Percentiles rank a stretch among this genome's conserved stretches.
Conservation (phyloP, 2,113 vertebrate species). For the Mastomys natalensis region DNA sequence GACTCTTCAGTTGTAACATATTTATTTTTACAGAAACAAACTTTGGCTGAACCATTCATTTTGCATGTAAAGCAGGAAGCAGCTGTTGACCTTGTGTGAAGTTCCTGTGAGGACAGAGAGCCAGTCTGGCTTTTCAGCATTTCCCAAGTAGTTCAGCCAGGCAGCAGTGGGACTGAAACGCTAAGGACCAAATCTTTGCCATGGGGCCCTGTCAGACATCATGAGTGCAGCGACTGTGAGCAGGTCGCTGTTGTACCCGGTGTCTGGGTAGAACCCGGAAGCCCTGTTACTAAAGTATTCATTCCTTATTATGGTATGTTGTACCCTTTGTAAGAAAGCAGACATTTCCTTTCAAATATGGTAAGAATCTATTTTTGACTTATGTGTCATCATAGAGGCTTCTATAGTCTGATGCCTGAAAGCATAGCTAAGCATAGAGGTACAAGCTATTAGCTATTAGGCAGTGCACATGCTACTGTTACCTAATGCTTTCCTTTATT, state of each 20-base stretch:
- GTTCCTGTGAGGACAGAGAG: slow-evolving; percentile 67
- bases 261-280: background rate
- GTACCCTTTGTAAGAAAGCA: background rate
- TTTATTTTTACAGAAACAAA: slow-evolving; percentile 69
- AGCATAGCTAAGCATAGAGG: background rate
- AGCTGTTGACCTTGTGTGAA: slow-evolving; percentile 67
- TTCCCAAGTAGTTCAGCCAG: background rate
- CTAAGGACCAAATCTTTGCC: background rate
- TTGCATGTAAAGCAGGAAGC: slow-evolving; percentile 72
- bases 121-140: slow-evolving; percentile 56
- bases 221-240: background rate
- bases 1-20: background rate
- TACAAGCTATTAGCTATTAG: background rate
- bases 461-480: background rate
- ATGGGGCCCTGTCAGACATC: background rate
- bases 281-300: background rate
- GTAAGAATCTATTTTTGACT: background rate
- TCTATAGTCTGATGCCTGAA: background rate
- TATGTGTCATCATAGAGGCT: background rate
- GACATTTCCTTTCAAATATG: background rate
- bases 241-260: accelerated
- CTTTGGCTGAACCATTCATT: slow-evolving; percentile 66
- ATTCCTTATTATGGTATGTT: background rate
- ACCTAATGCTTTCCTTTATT: slow-evolving; percentile 25
- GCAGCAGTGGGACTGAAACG: background rate